Evolutionary conservation across 2,888 invertebrate species (phyloP).

Genomic region (Drosophila tanythrix): DNA sequence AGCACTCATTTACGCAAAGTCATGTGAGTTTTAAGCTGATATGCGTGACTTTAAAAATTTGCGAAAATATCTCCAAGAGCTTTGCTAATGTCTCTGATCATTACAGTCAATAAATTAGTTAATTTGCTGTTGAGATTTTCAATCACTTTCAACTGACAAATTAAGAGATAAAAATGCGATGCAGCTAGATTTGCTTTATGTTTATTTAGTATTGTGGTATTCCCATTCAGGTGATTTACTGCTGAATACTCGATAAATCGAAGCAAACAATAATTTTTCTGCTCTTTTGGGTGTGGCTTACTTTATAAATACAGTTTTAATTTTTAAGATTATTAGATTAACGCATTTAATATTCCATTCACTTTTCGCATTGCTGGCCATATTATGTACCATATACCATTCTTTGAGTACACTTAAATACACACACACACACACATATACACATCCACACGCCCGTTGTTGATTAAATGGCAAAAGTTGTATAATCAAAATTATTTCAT

Average conservation of each 20-base stretch:
- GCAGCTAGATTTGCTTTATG: background rate
- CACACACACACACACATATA: conserved; percentile 15
- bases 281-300: background rate
- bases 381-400: conserved; percentile 32
- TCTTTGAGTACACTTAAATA: conserved; percentile 26
- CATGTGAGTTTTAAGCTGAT: background rate
- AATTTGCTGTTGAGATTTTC: background rate
- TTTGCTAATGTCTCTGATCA: background rate
- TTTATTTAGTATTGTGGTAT: background rate
- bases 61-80: background rate
- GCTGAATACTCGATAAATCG: background rate
- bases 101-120: background rate
- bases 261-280: background rate
- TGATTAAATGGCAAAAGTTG: conserved; percentile 62
- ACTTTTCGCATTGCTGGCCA: conserved; percentile 5
- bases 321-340: background rate
- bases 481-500: conserved; percentile 69
- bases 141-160: background rate
- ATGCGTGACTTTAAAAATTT: background rate
- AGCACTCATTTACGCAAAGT: conserved; percentile 3
- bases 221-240: background rate
- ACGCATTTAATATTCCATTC: background rate
- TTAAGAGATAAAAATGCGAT: background rate
- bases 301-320: background rate
- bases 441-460: conserved; percentile 18